Base-by-base conservation (phyloP, 2,113 vertebrate genomes). In the Mastomys coucha region DNA sequence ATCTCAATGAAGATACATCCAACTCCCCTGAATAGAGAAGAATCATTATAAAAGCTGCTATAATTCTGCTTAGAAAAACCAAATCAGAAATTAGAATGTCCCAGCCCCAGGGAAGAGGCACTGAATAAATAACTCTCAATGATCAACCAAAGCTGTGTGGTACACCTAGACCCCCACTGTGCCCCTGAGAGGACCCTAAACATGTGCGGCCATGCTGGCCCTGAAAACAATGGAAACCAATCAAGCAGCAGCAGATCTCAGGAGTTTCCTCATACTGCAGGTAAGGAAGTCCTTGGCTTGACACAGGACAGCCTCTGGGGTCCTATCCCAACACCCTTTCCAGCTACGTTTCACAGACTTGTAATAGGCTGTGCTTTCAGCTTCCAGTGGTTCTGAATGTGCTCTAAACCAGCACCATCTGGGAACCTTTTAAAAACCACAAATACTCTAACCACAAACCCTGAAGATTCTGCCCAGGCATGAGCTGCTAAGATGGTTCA, bases 1-100 rank as follows among this genome's bases (percentile, higher is more conserved):
- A 99, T 99, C 98, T 99, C 99, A 70, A 99, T 98, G 97, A 99
- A 99, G 98, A 99, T 99, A 98, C 99, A 99, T 87, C 99, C 99
- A 3, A 99, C 99, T 87, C 99, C 99, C 99, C 99, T 99, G 88
- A 5, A 95, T 96, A 98, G 80, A 89, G 56, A 98, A 76, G 96
- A 91, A 94, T 91, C 51, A 3, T 96, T 36, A 69, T 26, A 94
- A 85, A 88, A 92, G 76, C 19, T 39, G 92, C 19, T 67, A 70
- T 8, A 42, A 67, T 70, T 82, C 69, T 73, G 7, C n/a, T 97
- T 49, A 91, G 42, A n/a, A 94, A 96, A 76, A 78, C 9, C 49
- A 82, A 91, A 51, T 45, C 82, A 77, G 51, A 56, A 85, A 76
- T 82, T 42, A 80, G 42, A 72, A 91, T 13, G 39, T 70, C 39